Evolutionary conservation across 1,140 invertebrate species (phyloP).

Genomic region (Calephelis nemesis): DNA sequence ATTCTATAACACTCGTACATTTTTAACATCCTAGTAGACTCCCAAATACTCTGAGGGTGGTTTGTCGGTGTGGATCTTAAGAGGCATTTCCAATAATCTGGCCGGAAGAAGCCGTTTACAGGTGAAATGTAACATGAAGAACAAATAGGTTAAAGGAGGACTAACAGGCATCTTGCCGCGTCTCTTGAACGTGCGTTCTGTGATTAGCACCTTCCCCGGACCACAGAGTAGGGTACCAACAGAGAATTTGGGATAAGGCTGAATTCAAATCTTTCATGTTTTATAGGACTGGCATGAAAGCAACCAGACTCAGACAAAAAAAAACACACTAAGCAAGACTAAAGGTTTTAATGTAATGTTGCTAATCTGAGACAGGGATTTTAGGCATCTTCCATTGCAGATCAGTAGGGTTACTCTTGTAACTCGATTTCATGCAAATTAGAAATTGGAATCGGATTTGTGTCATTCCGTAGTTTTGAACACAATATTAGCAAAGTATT

Average conservation of each 20-base stretch:
- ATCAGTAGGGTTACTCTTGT: no score
- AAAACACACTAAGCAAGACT: no score
- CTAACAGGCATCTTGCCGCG: slow-evolving; percentile 50
- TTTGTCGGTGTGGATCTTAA: slow-evolving; percentile 30
- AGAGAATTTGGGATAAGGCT: slow-evolving; percentile 13
- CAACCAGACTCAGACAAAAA: no score
- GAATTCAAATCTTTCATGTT: no score
- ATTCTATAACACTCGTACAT: neutral
- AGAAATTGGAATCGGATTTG: no score
- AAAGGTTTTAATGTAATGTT: no score
- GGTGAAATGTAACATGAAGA: slow-evolving; percentile 63
- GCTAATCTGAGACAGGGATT: no score
- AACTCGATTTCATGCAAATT: no score
- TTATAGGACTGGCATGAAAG: no score
- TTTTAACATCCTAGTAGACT: neutral
- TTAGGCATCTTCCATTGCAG: no score
- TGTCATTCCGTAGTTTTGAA: no score
- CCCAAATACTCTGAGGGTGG: slow-evolving; percentile 12
- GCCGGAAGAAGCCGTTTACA: slow-evolving; percentile 66
- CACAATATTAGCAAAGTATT: no score
- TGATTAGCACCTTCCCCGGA: slow-evolving; percentile 61
- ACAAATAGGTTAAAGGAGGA: slow-evolving; percentile 65
- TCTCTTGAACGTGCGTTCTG: slow-evolving; percentile 47
- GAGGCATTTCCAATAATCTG: slow-evolving; percentile 64
- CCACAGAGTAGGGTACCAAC: slow-evolving; percentile 26